These are phyloP conservation scores for Dinomys branickii DNA, from an alignment of 2,113 vertebrate genomes.

Conservation along the genomic window DNA sequence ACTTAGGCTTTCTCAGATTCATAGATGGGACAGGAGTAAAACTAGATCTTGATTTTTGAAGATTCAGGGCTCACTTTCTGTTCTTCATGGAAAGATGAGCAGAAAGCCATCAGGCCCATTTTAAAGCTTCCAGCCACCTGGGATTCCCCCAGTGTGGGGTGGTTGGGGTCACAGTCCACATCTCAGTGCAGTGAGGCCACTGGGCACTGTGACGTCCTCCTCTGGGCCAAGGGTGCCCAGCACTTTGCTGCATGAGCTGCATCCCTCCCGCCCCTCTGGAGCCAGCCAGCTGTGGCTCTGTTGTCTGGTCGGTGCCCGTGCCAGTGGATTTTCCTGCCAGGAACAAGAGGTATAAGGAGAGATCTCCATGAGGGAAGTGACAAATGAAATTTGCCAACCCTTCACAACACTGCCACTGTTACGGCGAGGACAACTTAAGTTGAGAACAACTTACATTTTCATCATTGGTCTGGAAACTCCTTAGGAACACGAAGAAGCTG, in stretches of 20 bases:
- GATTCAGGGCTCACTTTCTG: background rate
- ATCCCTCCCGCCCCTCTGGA: background rate
- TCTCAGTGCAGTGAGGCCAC: background rate
- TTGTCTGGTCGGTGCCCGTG: background rate
- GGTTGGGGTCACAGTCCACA: rapidly evolving
- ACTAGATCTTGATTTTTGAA: conserved; percentile 31
- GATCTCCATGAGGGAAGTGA: background rate
- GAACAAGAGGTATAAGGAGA: background rate
- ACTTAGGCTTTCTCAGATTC: background rate
- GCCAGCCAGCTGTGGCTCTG: background rate
- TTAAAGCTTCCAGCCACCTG: background rate
- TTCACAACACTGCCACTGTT: background rate
- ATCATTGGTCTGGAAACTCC: background rate
- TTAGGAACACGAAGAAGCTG: background rate
- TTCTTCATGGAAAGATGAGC: background rate
- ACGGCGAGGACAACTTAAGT: background rate
- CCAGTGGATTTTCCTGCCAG: background rate
- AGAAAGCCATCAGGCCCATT: background rate
- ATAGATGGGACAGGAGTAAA: background rate
- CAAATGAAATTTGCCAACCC: background rate
- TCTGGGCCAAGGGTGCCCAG: background rate
- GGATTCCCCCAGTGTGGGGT: background rate
- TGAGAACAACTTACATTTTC: background rate
- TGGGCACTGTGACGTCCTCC: background rate
- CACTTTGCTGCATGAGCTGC: background rate